A percentile compares a stretch with the other conserved stretches of the same genome.
phyloP scores from a whole-genome alignment of 2,888 invertebrate genomes.

The Caenorhabditis afra region DNA sequence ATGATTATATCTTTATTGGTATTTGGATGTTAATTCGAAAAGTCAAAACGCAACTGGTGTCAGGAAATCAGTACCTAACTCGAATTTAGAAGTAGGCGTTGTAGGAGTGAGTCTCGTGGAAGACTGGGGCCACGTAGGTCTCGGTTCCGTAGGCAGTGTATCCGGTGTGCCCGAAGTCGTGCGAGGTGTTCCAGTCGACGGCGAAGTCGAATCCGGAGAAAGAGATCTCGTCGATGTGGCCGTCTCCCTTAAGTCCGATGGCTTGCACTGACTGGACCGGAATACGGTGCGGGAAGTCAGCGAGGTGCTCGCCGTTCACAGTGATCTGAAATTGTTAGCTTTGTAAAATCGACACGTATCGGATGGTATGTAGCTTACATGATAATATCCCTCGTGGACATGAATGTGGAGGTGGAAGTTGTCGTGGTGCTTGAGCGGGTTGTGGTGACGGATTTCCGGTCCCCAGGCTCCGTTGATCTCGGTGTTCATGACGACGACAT shows the following conservation, averaged over 20 bases:
- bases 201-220: conserved; percentile 69
- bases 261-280: conserved; percentile 69
- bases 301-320: conserved; percentile 69
- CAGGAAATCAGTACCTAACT: background rate
- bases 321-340: conserved; percentile 69
- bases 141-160: conserved; percentile 69
- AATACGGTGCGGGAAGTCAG: conserved; percentile 68
- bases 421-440: conserved; percentile 68
- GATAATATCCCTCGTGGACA: conserved; percentile 68
- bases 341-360: too few relatives aligned
- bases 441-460: conserved; percentile 67
- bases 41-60: too few relatives aligned
- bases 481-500: conserved; percentile 66
- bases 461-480: conserved; percentile 63
- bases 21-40: too few relatives aligned
- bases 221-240: conserved; percentile 64
- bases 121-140: conserved; percentile 65
- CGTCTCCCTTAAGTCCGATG: conserved; percentile 67
- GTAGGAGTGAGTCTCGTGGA: conserved; percentile 58
- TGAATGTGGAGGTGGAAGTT: conserved; percentile 66
- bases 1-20: too few relatives aligned
- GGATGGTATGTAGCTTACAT: too few relatives aligned
- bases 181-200: conserved; percentile 50
- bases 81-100: conserved; percentile 59
- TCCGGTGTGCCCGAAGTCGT: conserved; percentile 71